A percentile compares a stretch with the other conserved stretches of the same genome.
Evolutionary conservation across 2,113 vertebrate species (phyloP).

Genomic region (Gymnocephalus cernua): DNA sequence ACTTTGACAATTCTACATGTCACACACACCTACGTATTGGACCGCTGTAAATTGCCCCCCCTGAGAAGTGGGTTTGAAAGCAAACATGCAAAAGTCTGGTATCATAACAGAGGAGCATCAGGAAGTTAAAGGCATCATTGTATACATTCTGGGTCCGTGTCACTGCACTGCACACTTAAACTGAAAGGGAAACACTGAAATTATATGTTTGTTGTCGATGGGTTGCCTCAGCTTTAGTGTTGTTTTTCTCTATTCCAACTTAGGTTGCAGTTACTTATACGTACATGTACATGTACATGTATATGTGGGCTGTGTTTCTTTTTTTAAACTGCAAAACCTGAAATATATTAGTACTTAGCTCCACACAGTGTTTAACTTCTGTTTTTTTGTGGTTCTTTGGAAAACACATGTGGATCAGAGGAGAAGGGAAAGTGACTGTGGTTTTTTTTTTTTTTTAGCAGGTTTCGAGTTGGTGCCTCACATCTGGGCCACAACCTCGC

Average conservation of each 20-base stretch:
- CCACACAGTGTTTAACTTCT: constrained; percentile 21
- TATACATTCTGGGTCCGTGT: constrained; percentile 1
- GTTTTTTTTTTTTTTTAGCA: constrained; percentile 62
- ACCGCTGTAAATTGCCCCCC: constrained; percentile 9
- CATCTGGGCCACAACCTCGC: constrained; percentile 75
- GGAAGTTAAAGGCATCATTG: neutral
- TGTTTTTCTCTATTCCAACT: neutral
- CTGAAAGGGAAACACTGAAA: constrained; percentile 24
- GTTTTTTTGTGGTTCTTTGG: constrained; percentile 33
- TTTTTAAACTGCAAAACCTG: neutral
- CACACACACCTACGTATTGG: constrained; percentile 29
- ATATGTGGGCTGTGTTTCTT: neutral
- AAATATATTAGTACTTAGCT: constrained; percentile 11
- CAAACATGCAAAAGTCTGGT: constrained; percentile 4
- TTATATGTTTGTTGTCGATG: constrained; percentile 4
- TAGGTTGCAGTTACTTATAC: neutral
- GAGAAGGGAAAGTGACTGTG: constrained; percentile 67
- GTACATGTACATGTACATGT: neutral
- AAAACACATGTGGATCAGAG: constrained; percentile 41
- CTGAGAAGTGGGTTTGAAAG: constrained; percentile 12
- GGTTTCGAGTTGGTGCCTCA: constrained; percentile 62
- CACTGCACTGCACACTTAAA: constrained; percentile 7
- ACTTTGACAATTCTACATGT: constrained; percentile 22
- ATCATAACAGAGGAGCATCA: constrained; percentile 14
- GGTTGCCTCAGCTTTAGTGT: constrained; percentile 3